Conservation (phyloP, 2,113 vertebrate species). For the Pangasianodon hypophthalmus region DNA sequence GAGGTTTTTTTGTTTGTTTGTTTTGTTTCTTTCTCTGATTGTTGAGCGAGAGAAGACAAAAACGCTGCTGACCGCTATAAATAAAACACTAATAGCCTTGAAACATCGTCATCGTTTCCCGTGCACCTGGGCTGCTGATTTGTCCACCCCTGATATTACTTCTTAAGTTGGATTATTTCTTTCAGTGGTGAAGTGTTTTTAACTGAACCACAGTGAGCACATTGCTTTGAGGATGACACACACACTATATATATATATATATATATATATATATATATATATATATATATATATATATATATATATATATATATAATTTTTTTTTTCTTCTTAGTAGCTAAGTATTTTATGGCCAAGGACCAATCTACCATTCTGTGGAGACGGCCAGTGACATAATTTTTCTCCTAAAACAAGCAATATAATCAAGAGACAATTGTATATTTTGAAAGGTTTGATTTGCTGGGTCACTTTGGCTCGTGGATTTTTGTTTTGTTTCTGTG, state of each 20-base stretch:
- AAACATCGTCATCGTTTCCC: background rate
- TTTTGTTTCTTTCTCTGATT: background rate
- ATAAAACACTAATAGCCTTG: background rate
- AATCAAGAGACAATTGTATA: constrained; percentile 48
- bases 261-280: background rate
- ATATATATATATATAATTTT: no score
- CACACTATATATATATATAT: no score
- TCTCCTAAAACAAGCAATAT: constrained; percentile 54
- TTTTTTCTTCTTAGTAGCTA: background rate
- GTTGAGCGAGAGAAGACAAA: background rate
- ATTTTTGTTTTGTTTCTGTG: background rate
- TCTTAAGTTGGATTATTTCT: background rate
- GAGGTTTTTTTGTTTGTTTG: background rate
- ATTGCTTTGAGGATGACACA: background rate
- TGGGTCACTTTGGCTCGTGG: constrained; percentile 39
- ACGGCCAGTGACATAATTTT: constrained; percentile 39
- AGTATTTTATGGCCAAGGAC: constrained; percentile 51
- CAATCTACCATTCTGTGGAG: constrained; percentile 36
- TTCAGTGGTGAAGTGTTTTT: constrained; percentile 27
- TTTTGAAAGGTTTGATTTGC: constrained; percentile 40
- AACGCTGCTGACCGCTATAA: background rate
- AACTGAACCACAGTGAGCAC: constrained; percentile 44
- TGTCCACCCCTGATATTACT: background rate
- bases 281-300: no score
- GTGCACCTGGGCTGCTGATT: background rate